Evolutionary conservation across 2,797 vertebrate genomes (phyloP).

Genomic region (Gastrophryne carolinensis): DNA sequence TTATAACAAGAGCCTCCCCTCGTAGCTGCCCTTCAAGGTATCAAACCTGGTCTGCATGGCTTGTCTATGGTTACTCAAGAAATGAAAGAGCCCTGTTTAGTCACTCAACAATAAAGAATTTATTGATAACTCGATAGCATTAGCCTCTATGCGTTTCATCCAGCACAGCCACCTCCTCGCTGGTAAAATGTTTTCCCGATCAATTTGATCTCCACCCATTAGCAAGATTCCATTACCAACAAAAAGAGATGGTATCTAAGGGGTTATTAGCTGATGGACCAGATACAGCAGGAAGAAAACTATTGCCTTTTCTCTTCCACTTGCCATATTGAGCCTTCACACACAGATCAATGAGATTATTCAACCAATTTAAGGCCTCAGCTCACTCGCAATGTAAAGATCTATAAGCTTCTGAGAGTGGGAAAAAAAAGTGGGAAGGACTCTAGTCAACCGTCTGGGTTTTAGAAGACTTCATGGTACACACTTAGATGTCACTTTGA

Average conservation of each 20-base stretch:
- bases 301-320: constrained; percentile 5
- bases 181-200: neutral
- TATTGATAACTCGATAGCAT: neutral
- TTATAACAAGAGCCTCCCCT: too few relatives aligned
- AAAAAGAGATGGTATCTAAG: neutral
- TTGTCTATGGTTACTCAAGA: neutral
- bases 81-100: neutral
- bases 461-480: too few relatives aligned
- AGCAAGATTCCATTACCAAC: neutral
- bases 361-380: constrained; percentile 22
- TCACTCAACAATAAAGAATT: neutral
- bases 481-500: too few relatives aligned
- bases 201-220: neutral
- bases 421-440: neutral
- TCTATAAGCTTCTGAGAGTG: constrained; percentile 12
- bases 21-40: too few relatives aligned
- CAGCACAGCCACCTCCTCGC: neutral
- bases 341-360: constrained; percentile 60
- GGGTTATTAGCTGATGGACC: neutral
- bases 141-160: neutral
- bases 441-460: too few relatives aligned
- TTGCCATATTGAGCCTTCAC: constrained; percentile 60
- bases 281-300: neutral
- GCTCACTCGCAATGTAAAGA: neutral
- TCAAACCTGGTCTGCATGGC: too few relatives aligned